phyloP scores from a whole-genome alignment of 2,888 invertebrate genomes.

The Hedychridium roseum region DNA sequence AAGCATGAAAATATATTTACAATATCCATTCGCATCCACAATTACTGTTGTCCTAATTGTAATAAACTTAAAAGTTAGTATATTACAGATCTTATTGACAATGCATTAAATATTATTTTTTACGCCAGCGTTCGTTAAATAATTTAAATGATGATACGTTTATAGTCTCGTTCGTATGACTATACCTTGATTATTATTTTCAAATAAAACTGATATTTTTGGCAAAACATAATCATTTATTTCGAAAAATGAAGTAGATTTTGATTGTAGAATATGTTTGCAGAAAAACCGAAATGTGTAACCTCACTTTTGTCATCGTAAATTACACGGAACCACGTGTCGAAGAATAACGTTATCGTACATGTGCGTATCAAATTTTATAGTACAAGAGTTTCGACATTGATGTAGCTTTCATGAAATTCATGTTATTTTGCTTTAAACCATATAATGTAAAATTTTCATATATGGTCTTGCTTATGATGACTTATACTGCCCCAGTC shows the following conservation, averaged over 20 bases:
- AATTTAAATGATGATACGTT: slow-evolving; percentile 43
- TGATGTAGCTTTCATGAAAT: too few relatives aligned
- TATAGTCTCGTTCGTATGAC: slow-evolving; percentile 59
- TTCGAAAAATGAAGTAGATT: too few relatives aligned
- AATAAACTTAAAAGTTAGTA: not conserved
- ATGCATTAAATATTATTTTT: not conserved
- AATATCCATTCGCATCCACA: too few relatives aligned
- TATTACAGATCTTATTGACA: not conserved
- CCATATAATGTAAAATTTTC: not conserved
- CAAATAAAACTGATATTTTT: slow-evolving; percentile 21
- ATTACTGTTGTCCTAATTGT: not conserved
- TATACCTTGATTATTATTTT: slow-evolving; percentile 39
- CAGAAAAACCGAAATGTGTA: too few relatives aligned
- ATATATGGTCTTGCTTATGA: slow-evolving; percentile 39
- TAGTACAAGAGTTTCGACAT: too few relatives aligned
- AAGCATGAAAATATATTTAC: not conserved
- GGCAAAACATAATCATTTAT: not conserved
- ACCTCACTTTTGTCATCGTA: too few relatives aligned
- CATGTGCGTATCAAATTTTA: too few relatives aligned
- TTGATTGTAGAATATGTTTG: too few relatives aligned
- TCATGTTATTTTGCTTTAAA: too few relatives aligned
- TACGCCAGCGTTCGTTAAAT: too few relatives aligned
- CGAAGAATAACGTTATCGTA: too few relatives aligned
- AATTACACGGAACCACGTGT: too few relatives aligned
- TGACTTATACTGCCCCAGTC: slow-evolving; percentile 57